Evolutionary conservation across 2,797 vertebrate species (phyloP).

Genomic region (Spinus pinus): DNA sequence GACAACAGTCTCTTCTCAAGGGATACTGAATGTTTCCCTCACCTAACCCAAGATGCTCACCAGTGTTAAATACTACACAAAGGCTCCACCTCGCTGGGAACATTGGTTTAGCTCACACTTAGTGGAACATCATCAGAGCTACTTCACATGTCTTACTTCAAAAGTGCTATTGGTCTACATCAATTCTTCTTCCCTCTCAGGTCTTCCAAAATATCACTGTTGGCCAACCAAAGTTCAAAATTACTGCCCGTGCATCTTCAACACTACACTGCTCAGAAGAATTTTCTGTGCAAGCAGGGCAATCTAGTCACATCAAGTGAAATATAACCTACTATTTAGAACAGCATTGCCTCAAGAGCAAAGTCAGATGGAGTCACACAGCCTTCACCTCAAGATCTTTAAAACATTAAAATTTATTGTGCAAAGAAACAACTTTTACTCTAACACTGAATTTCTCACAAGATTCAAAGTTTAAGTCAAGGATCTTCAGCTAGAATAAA

Average conservation of each 20-base stretch:
- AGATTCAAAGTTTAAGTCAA: neutral
- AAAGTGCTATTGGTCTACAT: neutral
- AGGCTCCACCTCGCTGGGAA: neutral
- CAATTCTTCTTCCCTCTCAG: neutral
- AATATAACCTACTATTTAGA: neutral
- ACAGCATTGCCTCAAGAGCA: neutral
- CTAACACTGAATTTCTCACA: neutral
- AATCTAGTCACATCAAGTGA: neutral
- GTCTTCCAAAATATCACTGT: neutral
- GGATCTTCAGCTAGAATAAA: neutral
- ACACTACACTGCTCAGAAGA: neutral
- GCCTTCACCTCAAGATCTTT: neutral
- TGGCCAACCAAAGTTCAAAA: neutral
- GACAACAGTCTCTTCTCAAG: neutral
- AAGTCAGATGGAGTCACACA: neutral
- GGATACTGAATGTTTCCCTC: neutral
- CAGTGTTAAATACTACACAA: neutral
- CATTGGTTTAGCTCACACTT: neutral
- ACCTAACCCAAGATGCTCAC: neutral
- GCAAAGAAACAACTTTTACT: neutral
- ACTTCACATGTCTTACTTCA: neutral
- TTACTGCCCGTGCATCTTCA: neutral
- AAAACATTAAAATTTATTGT: neutral
- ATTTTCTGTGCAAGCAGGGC: neutral
- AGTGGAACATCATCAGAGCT: neutral